Base-by-base conservation (phyloP, 2,797 vertebrate genomes). In the Chelidonichthys spinosus region DNA sequence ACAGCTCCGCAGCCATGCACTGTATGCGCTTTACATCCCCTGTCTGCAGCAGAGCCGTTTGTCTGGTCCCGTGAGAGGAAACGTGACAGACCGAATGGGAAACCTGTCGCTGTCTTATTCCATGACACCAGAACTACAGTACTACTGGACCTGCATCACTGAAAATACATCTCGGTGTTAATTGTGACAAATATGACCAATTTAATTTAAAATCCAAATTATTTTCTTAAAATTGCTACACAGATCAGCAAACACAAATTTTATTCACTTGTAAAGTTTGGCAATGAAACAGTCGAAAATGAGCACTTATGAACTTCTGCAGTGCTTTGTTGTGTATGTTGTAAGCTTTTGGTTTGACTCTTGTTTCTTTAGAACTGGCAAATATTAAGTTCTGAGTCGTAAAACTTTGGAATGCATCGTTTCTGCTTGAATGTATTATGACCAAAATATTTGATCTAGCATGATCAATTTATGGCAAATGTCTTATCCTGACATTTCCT, bases 31-130 rank as follows among this genome's bases (percentile, higher is more conserved):
- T 71, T 63, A 72, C 33, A 49, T 78, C 63, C n/a, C 42, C 60
- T 77, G 47, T 76, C 54, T 76, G 65, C 58, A 74, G 18, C 7
- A 72, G 80, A 69, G 73, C 66, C 44, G 18, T 56, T 69, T 40
- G 35, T 63, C 39, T 47, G 4, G 75, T 79, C 74, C 65, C 44
- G 5, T 73, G 66, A 70, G 63, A 86, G 76, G 78, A 85, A 88
- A 85, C 11, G 10, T 46, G 36, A 76, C 65, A 8, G 68, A 64
- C 56, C n/a, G 69, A 68, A 69, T 78, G 53, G 72, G 46, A 81
- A 74, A 14, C 36, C 55, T 84, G 18, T 5, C 0, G 0, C 14
- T 54, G 47, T 73, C 68, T 63, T 36, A 33, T 62, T 47, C n/a
- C 6, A n/a, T 63, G 67, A 72, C 64, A 18, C 17, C 56, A 72